phyloP scores from a whole-genome alignment of 2,797 vertebrate genomes.

The Hemibagrus guttatus region DNA sequence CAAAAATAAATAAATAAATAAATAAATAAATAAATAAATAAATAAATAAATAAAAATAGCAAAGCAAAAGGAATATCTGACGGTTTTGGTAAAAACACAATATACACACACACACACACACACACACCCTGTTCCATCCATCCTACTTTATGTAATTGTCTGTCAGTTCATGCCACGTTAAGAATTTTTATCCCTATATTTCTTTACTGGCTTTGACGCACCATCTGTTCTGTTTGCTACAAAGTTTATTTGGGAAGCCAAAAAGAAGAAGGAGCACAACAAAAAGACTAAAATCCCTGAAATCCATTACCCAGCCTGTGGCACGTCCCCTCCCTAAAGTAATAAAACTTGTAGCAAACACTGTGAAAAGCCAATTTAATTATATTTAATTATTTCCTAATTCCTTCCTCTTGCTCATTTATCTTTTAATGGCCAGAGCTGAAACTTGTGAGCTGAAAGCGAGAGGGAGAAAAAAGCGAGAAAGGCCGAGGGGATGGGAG shows the following conservation, averaged over 20 bases:
- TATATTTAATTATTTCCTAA: slow-evolving; percentile 10
- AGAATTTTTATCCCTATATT: not conserved
- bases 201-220: not conserved
- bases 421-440: not conserved
- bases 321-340: not conserved
- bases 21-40: too few species aligned
- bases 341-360: slow-evolving; percentile 5
- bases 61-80: not conserved
- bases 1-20: too few species aligned
- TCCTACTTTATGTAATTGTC: not conserved
- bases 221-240: not conserved
- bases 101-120: too few species aligned
- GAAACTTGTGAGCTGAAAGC: not conserved
- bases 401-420: slow-evolving; percentile 4
- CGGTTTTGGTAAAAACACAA: not conserved
- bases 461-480: not conserved
- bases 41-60: too few species aligned
- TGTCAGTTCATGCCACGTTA: slow-evolving; percentile 3
- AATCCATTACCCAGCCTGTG: not conserved
- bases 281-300: not conserved
- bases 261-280: not conserved
- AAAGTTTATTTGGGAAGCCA: not conserved
- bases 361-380: slow-evolving; percentile 13
- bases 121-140: slow-evolving; percentile 6
- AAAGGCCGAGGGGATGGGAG: not conserved